Evolutionary conservation across 2,888 invertebrate species (phyloP).

Genomic region (Trachelus stipa): DNA sequence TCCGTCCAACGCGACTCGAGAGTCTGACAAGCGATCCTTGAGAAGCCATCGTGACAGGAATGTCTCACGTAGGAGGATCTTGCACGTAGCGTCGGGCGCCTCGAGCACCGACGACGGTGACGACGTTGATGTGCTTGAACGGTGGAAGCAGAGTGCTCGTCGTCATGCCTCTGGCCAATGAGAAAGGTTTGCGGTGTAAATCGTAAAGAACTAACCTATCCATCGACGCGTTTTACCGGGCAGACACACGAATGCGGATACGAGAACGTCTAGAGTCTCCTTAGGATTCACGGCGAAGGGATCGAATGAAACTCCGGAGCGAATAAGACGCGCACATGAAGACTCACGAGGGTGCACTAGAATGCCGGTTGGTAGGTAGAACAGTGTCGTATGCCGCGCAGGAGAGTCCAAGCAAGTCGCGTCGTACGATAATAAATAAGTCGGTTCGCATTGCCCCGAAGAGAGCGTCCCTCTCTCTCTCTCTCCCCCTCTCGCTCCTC

Average conservation of each 20-base stretch:
- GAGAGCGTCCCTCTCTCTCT: slow-evolving; percentile 14
- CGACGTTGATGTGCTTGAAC: not conserved
- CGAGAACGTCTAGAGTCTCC: not conserved
- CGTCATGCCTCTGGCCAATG: not conserved
- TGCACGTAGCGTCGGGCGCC: not conserved
- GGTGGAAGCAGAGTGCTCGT: not conserved
- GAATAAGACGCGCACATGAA: not conserved
- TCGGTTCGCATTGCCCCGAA: slow-evolving; percentile 15
- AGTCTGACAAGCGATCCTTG: not conserved
- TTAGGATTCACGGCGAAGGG: not conserved
- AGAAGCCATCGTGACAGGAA: not conserved
- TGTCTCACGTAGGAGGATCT: not conserved
- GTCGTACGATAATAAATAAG: not conserved
- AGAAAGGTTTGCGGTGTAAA: not conserved
- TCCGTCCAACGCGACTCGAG: not conserved
- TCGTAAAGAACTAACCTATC: not conserved
- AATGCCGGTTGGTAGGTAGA: not conserved
- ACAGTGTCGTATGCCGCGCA: not conserved
- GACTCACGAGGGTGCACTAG: not conserved
- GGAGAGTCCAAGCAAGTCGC: not conserved
- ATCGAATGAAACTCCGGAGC: not conserved
- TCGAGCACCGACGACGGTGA: not conserved
- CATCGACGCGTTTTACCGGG: not conserved
- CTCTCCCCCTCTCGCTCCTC: not conserved
- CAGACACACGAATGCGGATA: not conserved